Evolutionary conservation across 2,113 vertebrate genomes (phyloP).

Genomic region (Gadus chalcogrammus): DNA sequence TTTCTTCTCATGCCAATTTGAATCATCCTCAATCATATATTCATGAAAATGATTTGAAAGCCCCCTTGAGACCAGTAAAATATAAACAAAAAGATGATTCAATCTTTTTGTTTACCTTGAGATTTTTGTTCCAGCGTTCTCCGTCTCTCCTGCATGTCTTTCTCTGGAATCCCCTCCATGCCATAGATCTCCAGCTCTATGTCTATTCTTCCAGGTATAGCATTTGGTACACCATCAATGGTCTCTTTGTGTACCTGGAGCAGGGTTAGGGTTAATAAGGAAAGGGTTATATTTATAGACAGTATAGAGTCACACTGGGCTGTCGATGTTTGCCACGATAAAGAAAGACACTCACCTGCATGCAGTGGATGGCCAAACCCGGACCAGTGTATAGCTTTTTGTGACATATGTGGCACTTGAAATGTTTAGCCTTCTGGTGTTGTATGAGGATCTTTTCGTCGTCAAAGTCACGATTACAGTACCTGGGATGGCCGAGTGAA

Average conservation of each 20-base stretch:
- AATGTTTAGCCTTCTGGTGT: constrained; percentile 98
- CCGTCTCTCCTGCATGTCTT: constrained; percentile 96
- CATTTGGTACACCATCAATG: constrained; percentile 96
- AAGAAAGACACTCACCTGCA: constrained; percentile 80
- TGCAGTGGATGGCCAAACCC: constrained; percentile 96
- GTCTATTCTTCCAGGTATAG: constrained; percentile 95
- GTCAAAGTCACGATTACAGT: constrained; percentile 98
- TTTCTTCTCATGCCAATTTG: no score
- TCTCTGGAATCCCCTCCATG: constrained; percentile 99
- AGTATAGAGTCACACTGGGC: no score
- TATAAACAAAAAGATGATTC: not conserved
- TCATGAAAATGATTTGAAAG: no score
- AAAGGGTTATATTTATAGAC: no score
- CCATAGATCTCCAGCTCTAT: constrained; percentile 98
- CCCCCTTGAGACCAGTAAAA: no score
- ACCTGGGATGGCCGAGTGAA: constrained; percentile 82
- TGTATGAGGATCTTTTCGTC: constrained; percentile 99
- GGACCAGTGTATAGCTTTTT: constrained; percentile 98
- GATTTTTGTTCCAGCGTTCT: constrained; percentile 95
- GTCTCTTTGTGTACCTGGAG: constrained; percentile 97
- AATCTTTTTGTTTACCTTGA: constrained; percentile 75
- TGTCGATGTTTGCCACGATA: no score
- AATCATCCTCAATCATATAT: no score
- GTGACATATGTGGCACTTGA: constrained; percentile 99
- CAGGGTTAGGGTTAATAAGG: not conserved